Conservation (phyloP, 2,888 invertebrate species). For the Papilio elwesi region DNA sequence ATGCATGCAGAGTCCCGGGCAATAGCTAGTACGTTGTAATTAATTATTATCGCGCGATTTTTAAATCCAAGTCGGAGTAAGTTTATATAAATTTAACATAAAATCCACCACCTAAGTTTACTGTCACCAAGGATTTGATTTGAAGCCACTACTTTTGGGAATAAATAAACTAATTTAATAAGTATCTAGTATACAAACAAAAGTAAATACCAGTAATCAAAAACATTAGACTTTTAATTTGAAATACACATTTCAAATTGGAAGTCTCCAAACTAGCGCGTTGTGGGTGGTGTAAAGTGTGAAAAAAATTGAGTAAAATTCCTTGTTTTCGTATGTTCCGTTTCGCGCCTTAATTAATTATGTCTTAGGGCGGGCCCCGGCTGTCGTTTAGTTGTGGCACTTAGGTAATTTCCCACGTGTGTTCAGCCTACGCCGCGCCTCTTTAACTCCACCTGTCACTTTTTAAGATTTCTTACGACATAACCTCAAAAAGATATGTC, state of each 20-base stretch:
- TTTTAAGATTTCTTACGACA: conserved; percentile 57
- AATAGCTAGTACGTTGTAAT: no score
- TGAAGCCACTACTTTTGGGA: no score
- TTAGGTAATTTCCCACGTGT: conserved; percentile 78
- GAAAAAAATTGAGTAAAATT: conserved; percentile 17
- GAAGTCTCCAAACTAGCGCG: not conserved
- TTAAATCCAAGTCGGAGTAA: no score
- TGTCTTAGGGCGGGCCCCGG: conserved; percentile 74
- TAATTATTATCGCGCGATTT: no score
- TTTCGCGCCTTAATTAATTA: conserved; percentile 68
- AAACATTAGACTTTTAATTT: not conserved
- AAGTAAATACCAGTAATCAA: not conserved
- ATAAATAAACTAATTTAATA: no score
- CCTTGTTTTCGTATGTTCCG: conserved; percentile 38
- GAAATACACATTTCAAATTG: not conserved
- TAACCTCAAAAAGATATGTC: conserved; percentile 22
- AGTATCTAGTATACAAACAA: no score
- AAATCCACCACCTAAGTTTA: no score
- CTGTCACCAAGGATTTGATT: no score
- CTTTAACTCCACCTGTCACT: conserved; percentile 56
- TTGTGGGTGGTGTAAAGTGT: not conserved
- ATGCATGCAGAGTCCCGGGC: no score
- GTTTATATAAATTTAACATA: no score
- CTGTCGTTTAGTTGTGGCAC: conserved; percentile 59
- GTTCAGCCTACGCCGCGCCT: conserved; percentile 70